These are phyloP conservation scores for Oreochromis mossambicus DNA, from an alignment of 2,797 vertebrate species.

Conservation along the genomic window DNA sequence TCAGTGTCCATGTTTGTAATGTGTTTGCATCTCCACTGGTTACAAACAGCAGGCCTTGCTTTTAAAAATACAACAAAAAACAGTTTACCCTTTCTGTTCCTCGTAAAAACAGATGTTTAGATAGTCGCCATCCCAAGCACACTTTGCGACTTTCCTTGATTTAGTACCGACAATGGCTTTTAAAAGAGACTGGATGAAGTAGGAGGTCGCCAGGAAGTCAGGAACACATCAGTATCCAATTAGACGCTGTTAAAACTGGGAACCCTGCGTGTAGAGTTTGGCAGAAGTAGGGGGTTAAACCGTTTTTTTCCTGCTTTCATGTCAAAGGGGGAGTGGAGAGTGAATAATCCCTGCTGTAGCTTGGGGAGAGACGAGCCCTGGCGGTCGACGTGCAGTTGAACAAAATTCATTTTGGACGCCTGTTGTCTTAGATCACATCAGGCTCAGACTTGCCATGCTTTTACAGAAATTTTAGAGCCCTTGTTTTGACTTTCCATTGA, in stretches of 20 bases:
- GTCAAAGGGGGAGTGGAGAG: conserved; percentile 28
- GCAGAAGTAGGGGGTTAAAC: conserved; percentile 9
- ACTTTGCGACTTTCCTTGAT: conserved; percentile 21
- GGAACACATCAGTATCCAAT: conserved; percentile 68
- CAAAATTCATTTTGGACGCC: conserved; percentile 35
- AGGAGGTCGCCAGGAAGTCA: conserved; percentile 42
- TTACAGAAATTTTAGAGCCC: background rate
- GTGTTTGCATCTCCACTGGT: conserved; percentile 13
- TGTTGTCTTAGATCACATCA: conserved; percentile 40
- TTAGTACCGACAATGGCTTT: conserved; percentile 28
- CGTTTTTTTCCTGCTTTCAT: conserved; percentile 2
- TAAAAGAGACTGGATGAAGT: conserved; percentile 11
- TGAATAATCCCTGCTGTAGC: conserved; percentile 1
- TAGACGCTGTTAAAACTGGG: conserved; percentile 57
- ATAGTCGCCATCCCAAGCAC: conserved; percentile 10
- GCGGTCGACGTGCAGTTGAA: conserved; percentile 2
- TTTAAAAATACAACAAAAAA: background rate
- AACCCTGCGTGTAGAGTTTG: conserved; percentile 41
- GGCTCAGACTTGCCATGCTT: background rate
- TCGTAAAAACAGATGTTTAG: conserved; percentile 54
- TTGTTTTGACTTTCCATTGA: conserved; percentile 23
- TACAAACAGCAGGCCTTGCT: background rate
- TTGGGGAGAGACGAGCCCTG: conserved; percentile 18
- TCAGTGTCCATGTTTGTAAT: background rate
- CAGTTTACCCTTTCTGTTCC: conserved; percentile 36